Evolutionary conservation across 2,797 vertebrate genomes (phyloP), one percentile per base, ranked within the genome.

Genomic region (Xenops minutus): DNA sequence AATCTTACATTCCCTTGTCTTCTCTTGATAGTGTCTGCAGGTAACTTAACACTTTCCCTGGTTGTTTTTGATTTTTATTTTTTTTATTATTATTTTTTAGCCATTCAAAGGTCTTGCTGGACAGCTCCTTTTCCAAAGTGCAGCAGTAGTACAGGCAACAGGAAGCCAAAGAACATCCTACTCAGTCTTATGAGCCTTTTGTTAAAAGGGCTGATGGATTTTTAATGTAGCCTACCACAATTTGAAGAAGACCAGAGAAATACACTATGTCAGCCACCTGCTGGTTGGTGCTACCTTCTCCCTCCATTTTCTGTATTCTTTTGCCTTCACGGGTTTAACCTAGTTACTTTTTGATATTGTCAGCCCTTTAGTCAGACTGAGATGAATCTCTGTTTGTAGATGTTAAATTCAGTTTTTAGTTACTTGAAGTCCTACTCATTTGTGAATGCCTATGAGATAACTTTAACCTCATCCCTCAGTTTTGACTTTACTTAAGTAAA

Each of bases 121-220:
- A 97, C 95, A 97, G 92, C 91, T 97, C 95, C 88, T 83, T 90
- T 91, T 69, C 62, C 59, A 49, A 84, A 61, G 32, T 14, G 23
- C 29, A 73, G 32, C 36, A 37, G 24, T 21, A 49, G 10, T 24
- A 52, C 51, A 59, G 27, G 44, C 34, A 79, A 27, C 21, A 56
- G n/a, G 49, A 93, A 95, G 19, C 19, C 20, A 63, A 49, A 78
- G 62, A 78, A 75, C 7, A 44, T 37, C 10, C 43, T 81, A 7
- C 41, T 69, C 10, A 10, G 21, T 23, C 12, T 75, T 48, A 46
- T 7, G 14, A 81, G 30, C 7, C 12, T 73, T 68, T 44, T 69
- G 8, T 63, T 73, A 19, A 69, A 75, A 58, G 10, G 26, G 34
- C 15, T 58, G 5, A 16, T 61, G 36, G 12, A 7, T 27, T 69